Conservation (phyloP, 2,888 invertebrate genomes). For the Lagria hirta region DNA sequence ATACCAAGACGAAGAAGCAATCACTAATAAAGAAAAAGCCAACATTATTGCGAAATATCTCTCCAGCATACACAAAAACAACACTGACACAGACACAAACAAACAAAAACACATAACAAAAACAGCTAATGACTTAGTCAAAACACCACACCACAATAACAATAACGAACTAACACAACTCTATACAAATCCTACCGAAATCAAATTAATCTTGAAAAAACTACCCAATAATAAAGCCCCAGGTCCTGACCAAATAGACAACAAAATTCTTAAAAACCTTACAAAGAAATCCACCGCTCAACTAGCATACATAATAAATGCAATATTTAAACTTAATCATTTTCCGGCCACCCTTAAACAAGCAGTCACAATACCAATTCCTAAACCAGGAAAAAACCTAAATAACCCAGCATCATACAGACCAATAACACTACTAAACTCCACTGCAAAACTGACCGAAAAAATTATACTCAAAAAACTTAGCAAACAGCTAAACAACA, state of each 20-base stretch:
- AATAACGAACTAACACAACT: too few relatives aligned
- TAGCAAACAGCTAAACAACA: too few relatives aligned
- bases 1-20: too few relatives aligned
- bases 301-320: conserved; percentile 21
- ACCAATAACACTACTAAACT: conserved; percentile 29
- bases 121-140: too few relatives aligned
- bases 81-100: too few relatives aligned
- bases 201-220: too few relatives aligned
- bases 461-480: conserved; percentile 23
- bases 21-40: too few relatives aligned
- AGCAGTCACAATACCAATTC: conserved; percentile 23
- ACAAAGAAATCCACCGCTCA: conserved; percentile 15
- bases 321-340: conserved; percentile 14
- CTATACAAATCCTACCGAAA: too few relatives aligned
- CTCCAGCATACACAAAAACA: too few relatives aligned
- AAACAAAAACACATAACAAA: too few relatives aligned
- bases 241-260: conserved; percentile 12
- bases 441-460: conserved; percentile 33
- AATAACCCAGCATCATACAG: conserved; percentile 27
- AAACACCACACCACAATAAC: too few relatives aligned
- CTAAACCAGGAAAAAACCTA: conserved; percentile 24
- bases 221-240: conserved; percentile 14
- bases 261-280: conserved; percentile 16
- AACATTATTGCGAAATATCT: too few relatives aligned
- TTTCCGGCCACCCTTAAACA: conserved; percentile 22